Conservation (phyloP, 1,140 invertebrate genomes). For the Nephila pilipes region DNA sequence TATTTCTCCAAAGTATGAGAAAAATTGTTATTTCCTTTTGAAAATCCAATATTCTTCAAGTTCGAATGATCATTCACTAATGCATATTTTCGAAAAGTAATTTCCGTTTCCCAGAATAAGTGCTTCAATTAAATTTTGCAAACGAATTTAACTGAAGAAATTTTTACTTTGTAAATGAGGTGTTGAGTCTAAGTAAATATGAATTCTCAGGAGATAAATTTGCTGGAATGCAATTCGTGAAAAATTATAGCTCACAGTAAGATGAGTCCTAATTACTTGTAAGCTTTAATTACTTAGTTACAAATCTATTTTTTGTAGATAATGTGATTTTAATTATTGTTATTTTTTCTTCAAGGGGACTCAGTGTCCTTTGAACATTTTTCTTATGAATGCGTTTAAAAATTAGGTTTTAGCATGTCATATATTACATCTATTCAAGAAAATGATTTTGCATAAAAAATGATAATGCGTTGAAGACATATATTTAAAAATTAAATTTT, state of each 20-base stretch:
- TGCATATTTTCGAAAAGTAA: not conserved
- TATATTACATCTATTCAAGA: too few species aligned
- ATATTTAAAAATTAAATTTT: too few species aligned
- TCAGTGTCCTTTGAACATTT: too few species aligned
- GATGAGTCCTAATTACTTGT: not conserved
- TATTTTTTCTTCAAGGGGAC: too few species aligned
- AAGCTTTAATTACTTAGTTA: not conserved
- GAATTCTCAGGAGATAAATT: not conserved
- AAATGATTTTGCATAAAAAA: too few species aligned
- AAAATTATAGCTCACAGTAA: not conserved
- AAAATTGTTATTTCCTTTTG: not conserved
- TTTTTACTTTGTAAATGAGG: not conserved
- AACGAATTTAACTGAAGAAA: not conserved
- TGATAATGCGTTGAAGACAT: too few species aligned
- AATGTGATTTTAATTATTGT: too few species aligned
- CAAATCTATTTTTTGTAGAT: not conserved
- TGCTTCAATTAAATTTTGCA: not conserved
- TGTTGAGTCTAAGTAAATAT: not conserved
- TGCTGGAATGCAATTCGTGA: not conserved
- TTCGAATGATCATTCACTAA: not conserved
- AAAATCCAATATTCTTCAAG: not conserved
- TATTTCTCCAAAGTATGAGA: not conserved
- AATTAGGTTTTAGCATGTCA: too few species aligned
- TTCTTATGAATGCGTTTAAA: too few species aligned
- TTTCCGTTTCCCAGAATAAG: not conserved